Evolutionary conservation across 2,113 vertebrate species (phyloP).

Genomic region (Otus sunia): DNA sequence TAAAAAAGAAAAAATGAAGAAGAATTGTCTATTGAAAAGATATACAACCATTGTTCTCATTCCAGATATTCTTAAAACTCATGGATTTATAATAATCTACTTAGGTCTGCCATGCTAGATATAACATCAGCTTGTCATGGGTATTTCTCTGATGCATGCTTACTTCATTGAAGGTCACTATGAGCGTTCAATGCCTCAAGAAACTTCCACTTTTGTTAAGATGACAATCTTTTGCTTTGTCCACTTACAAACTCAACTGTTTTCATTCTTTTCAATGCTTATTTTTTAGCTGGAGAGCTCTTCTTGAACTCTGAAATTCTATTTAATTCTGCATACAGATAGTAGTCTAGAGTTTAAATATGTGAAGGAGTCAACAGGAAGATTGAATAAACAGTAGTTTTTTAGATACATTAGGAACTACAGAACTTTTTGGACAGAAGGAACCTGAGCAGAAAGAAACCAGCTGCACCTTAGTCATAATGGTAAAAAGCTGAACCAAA

Average conservation of each 20-base stretch:
- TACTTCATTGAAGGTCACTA: background rate
- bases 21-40: background rate
- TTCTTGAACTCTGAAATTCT: background rate
- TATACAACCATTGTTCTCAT: background rate
- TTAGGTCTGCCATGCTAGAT: background rate
- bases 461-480: background rate
- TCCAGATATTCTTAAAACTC: background rate
- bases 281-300: background rate
- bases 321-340: background rate
- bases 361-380: background rate
- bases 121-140: background rate
- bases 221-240: background rate
- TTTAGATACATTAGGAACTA: background rate
- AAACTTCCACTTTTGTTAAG: background rate
- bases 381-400: background rate
- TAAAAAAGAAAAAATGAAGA: background rate
- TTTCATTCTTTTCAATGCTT: background rate
- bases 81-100: background rate
- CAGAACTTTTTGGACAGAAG: background rate
- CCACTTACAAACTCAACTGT: background rate
- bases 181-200: background rate
- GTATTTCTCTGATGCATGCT: background rate
- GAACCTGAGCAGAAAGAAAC: background rate
- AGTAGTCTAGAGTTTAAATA: background rate
- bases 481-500: background rate